phyloP scores from a whole-genome alignment of 2,797 vertebrate species.

The Artibeus jamaicensis region DNA sequence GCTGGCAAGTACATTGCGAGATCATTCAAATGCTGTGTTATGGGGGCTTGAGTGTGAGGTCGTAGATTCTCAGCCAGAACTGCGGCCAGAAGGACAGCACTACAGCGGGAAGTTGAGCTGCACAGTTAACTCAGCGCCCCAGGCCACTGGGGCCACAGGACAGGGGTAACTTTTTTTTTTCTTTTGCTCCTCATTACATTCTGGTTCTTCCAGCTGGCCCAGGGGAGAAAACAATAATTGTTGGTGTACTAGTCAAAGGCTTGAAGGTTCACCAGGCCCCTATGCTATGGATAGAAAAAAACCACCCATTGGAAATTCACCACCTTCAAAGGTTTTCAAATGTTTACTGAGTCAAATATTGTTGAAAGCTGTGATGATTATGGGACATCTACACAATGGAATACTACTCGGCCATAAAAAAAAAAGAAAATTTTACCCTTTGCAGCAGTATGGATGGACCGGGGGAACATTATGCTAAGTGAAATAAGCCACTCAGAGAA shows the following conservation, averaged over 20 bases:
- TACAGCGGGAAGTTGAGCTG: background rate
- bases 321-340: background rate
- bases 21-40: background rate
- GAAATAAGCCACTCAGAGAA: no score
- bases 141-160: background rate
- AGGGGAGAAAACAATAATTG: background rate
- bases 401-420: background rate
- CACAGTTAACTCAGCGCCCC: rapidly evolving
- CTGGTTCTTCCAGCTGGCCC: background rate
- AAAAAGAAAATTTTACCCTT: no score
- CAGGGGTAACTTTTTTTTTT: background rate
- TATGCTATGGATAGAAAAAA: background rate
- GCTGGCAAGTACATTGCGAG: background rate
- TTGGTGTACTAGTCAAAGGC: background rate
- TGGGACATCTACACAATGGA: background rate
- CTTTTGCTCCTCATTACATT: background rate
- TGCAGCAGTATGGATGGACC: no score
- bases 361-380: background rate
- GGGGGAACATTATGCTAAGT: no score
- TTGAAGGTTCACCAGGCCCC: background rate
- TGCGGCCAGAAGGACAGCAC: rapidly evolving
- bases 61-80: background rate
- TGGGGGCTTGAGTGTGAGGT: background rate
- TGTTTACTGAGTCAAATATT: background rate
- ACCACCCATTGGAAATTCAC: background rate